These are phyloP conservation scores for Hemibagrus guttatus DNA, from an alignment of 2,797 vertebrate species.

Conservation along the genomic window DNA sequence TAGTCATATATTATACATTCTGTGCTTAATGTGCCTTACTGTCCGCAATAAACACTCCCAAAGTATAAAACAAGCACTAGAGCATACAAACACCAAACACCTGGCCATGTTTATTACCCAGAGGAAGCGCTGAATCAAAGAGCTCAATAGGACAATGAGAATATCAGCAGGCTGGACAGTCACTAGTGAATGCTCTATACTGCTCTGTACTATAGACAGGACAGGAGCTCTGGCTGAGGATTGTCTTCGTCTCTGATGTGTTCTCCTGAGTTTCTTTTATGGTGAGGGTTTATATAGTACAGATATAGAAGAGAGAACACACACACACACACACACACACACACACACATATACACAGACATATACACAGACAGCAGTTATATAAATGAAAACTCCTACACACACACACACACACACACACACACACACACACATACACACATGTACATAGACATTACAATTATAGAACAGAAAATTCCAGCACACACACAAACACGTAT, in stretches of 20 bases:
- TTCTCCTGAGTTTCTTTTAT: not conserved
- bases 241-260: not conserved
- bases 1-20: slow-evolving; percentile 40
- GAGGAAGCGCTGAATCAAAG: not conserved
- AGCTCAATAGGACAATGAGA: not conserved
- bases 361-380: no score
- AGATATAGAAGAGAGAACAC: no score
- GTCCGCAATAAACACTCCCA: slow-evolving; percentile 36
- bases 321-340: no score
- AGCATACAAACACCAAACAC: slow-evolving; percentile 24
- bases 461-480: no score
- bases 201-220: not conserved
- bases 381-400: no score
- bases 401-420: no score
- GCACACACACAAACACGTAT: no score
- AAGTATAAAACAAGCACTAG: slow-evolving; percentile 15
- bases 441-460: no score
- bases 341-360: no score
- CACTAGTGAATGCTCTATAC: not conserved
- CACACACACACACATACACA: no score
- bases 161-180: not conserved
- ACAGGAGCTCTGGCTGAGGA: not conserved
- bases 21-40: slow-evolving; percentile 40
- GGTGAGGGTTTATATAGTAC: not conserved
- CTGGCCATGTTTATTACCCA: not conserved